Evolutionary conservation across 2,888 invertebrate species (phyloP), one percentile per base, ranked within the genome.

Genomic region (Noctua fimbriata): DNA sequence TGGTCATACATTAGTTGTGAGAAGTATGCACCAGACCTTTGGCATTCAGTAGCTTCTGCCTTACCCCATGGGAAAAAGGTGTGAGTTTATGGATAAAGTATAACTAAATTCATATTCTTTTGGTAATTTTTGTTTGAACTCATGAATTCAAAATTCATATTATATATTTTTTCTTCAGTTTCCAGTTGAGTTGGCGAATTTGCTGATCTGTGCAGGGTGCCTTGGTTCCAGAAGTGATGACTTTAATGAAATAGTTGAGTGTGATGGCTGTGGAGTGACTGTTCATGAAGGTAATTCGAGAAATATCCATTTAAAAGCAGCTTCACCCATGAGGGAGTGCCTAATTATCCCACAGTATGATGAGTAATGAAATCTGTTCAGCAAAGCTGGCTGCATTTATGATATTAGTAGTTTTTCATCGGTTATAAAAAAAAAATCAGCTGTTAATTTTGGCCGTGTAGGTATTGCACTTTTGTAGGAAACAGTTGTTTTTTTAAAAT

Each of bases 201-300:
- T 99, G 89, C 96, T 98, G 72, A 98, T 99, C 87, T 99, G 99
- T 93, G 98, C 98, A 90, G 99, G 99, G 2, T 99, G 99, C 93
- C 97, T 99, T 75, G 99, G 99, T 1, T 99, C 99, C 88, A 97
- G 98, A 89, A 99, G 99, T 95, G 99, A 99, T 96, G 98, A 98
- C 90, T 97, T 98, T 78, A 99, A 99, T 96, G 99, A 99, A 95
- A 99, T 99, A 89, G 99, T 99, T 0, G 99, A 99, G 95, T 99
- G 99, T 95, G 99, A 99, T 96, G 98, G 99, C 41, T 99, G 99
- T 96, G 99, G 99, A 5, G 98, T 99, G 10, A 98, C 99, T 66
- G 99, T 99, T 7, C 99, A 99, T 95, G 99, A 99, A 97, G 99
- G 98, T 98, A 82, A 67, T n/a, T 10, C 1, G 16, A 2, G 1